Evolutionary conservation across 2,888 invertebrate species (phyloP), one percentile per base, ranked within the genome.

Genomic region (Drosophila suboccidentalis): DNA sequence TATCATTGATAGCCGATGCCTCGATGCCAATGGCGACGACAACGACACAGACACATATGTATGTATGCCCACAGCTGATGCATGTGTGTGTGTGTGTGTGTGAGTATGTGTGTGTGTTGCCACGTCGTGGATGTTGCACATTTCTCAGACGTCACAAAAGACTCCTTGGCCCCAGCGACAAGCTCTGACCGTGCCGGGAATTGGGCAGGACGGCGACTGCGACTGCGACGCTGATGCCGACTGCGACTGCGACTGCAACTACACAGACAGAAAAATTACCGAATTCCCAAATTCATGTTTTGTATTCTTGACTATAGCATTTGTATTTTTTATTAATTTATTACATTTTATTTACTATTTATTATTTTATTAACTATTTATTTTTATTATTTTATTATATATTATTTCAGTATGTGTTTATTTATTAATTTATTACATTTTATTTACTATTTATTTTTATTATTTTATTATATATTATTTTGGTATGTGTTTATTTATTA

Each of bases 131-230:
- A 77, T 85, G 88, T 87, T 89, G 88, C 88, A 86, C 87, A 87
- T 87, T 87, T 86, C 90, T 89, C 90, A 87, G 82, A 88, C 79
- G 88, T 86, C 89, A 87, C 75, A 75, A 59, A 72, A 69, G 87
- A 67, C 73, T 79, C 71, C 74, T 72, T 69, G 82, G 72, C 73
- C 49, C 54, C 58, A 34, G 60, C 71, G 53, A 59, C 75, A 63
- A 75, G 70, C 36, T 38, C 63, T 61, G 70, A 78, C 79, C 79
- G 62, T 58, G 74, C 47, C 44, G 62, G 70, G 65, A 63, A 63
- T 50, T 74, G 55, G 75, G 64, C 59, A 47, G 50, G 17, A 15
- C 26, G 54, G 19, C 11, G 51, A 46, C 54, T 15, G 36, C 15
- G 49, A 41, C 17, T 22, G 36, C 15, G 49, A 41, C 17, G 26